Base-by-base conservation (phyloP, 2,797 vertebrate genomes). In the Holocentrus rufus region DNA sequence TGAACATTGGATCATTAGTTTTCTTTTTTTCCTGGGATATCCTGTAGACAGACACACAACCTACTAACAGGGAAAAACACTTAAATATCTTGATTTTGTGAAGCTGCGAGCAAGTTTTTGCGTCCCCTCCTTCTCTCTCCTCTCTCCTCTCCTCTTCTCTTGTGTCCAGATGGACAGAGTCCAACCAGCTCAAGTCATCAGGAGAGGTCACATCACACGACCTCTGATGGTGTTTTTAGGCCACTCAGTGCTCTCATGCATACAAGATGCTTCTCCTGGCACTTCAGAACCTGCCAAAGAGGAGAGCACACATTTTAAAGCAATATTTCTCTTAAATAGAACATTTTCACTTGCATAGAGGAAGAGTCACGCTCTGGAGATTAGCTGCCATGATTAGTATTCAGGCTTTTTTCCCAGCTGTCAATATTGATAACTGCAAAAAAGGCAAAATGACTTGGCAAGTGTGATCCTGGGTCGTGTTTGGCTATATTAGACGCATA, bases 221-320 rank as follows among this genome's bases (percentile, higher is more conserved):
- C 82, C 76, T 81, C 65, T 66, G 80, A 72, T 85, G 79, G 79
- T 25, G 50, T 84, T 91, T 90, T 87, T 81, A 89, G 87, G 77
- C 84, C 89, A 74, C 80, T 88, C 75, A 53, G 77, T 71, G 74
- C 75, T 58, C n/a, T 85, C 82, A 85, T 85, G 80, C 85, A 69
- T 76, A 5, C 49, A 36, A 2, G 13, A 65, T 17, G 17, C 55
- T 64, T 74, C 79, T 75, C 58, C 71, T 60, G 79, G 76, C 63
- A 50, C 55, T 68, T 54, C 49, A n/a, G 60, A 72, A 60, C 39
- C 47, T 49, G 47, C 47, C 47, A 49, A 70, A 68, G 53, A 68
- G 69, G 52, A 79, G 69, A 79, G 36, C 17, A 49, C 1, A 20
- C 53, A 39, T 65, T 64, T 80, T 65, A 44, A 72, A 68, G 4